Evolutionary conservation across 1,140 invertebrate genomes (phyloP).

Genomic region (Chelonus insularis): DNA sequence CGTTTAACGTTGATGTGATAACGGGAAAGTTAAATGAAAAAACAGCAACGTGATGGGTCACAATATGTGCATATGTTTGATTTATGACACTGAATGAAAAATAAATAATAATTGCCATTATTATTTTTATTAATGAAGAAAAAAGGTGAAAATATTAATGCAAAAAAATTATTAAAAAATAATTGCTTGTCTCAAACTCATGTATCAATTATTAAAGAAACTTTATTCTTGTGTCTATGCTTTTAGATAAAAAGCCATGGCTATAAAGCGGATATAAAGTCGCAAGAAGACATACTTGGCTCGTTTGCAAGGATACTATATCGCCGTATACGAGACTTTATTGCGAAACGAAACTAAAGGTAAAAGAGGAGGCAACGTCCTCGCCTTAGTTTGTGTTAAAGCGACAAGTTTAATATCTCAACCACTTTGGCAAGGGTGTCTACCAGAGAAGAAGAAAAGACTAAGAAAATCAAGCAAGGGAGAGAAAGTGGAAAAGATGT

Average conservation of each 20-base stretch:
- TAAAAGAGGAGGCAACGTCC: neutral
- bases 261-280: constrained; percentile 10
- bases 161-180: neutral
- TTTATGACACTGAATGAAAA: neutral
- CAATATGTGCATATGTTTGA: too few species aligned
- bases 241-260: constrained; percentile 1
- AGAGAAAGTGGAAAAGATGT: constrained; percentile 24
- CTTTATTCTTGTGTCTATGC: neutral
- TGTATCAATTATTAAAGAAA: constrained; percentile 9
- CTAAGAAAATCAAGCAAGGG: constrained; percentile 3
- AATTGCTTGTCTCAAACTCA: neutral
- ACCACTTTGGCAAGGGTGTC: constrained; percentile 24
- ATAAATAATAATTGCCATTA: too few species aligned
- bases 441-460: constrained; percentile 31
- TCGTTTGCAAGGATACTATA: neutral
- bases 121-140: neutral
- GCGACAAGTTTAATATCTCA: constrained; percentile 54
- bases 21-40: constrained; percentile 28
- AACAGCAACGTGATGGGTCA: constrained; percentile 37
- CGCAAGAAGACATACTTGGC: constrained; percentile 2
- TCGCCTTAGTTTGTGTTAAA: constrained; percentile 52
- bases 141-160: neutral
- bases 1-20: constrained; percentile 25
- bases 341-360: constrained; percentile 12
- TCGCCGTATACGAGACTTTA: constrained; percentile 8